Percentiles rank a stretch among this genome's conserved stretches.
These are phyloP conservation scores for Corydoras sp. DNA, from an alignment of 2,113 vertebrate genomes.

Conservation along the genomic window DNA sequence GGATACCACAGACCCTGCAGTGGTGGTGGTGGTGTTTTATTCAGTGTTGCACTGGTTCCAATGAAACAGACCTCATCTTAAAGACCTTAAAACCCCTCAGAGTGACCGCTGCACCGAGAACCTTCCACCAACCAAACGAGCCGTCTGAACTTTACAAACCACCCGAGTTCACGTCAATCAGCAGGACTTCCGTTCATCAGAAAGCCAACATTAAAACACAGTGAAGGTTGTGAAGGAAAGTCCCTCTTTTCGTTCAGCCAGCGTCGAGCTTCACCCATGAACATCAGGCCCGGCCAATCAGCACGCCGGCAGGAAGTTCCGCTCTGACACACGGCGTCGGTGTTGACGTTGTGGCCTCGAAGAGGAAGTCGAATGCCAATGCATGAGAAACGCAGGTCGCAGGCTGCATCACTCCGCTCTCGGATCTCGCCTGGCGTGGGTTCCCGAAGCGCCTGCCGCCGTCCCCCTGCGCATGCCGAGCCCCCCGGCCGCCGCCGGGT, in stretches of 20 bases:
- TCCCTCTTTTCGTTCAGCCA: slow-evolving; percentile 5
- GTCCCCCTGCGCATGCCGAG: not conserved
- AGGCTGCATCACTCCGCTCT: not conserved
- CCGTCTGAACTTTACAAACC: too few relatives aligned
- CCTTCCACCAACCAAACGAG: too few relatives aligned
- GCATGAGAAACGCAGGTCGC: slow-evolving; percentile 7
- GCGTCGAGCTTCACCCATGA: not conserved
- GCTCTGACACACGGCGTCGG: not conserved
- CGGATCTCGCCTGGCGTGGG: not conserved
- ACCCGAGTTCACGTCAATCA: too few relatives aligned
- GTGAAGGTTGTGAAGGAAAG: slow-evolving; percentile 24
- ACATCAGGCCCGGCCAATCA: not conserved
- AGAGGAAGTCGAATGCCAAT: not conserved
- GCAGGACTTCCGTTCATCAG: too few relatives aligned
- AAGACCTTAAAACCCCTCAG: too few relatives aligned
- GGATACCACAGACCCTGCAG: too few relatives aligned
- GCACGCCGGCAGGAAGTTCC: not conserved
- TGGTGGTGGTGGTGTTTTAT: too few relatives aligned
- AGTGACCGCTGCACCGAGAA: too few relatives aligned
- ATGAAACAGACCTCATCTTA: too few relatives aligned
- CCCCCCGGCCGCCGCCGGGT: not conserved
- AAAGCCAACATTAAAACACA: not conserved
- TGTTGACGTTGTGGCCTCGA: not conserved
- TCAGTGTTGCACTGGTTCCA: too few relatives aligned
- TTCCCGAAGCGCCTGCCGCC: not conserved